Evolutionary conservation across 2,113 vertebrate genomes (phyloP).

Genomic region (Spea bombifrons): DNA sequence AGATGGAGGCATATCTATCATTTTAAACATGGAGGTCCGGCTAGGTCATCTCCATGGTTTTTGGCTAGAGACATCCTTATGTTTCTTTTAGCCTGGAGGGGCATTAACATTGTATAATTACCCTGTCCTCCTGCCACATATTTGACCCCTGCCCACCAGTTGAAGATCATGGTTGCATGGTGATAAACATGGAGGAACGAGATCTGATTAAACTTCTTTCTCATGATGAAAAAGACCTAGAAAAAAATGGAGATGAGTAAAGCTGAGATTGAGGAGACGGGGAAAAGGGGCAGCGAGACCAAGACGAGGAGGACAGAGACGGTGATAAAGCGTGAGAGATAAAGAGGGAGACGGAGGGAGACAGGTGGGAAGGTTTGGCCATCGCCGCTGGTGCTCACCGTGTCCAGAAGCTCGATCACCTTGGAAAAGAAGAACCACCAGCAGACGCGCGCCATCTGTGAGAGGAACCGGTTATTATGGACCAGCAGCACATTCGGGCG

Average conservation of each 20-base stretch:
- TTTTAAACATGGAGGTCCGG: no score
- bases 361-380: no score
- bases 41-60: no score
- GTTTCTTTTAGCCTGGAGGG: no score
- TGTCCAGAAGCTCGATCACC: constrained; percentile 66
- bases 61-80: no score
- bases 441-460: constrained; percentile 79
- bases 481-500: no score
- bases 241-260: constrained; percentile 10
- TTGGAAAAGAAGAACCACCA: constrained; percentile 78
- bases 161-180: constrained; percentile 76
- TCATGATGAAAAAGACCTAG: constrained; percentile 77
- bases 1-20: no score
- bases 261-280: neutral
- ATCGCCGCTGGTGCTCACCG: constrained; percentile 50
- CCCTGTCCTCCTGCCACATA: constrained; percentile 76
- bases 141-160: constrained; percentile 75
- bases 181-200: constrained; percentile 81
- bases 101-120: constrained; percentile 48
- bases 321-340: neutral
- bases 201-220: constrained; percentile 74
- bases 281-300: neutral
- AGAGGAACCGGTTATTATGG: constrained; percentile 22
- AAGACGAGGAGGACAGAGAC: neutral
- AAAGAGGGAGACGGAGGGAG: neutral